Evolutionary conservation across 2,888 invertebrate species (phyloP).

Genomic region (Neoitamus cyanurus): DNA sequence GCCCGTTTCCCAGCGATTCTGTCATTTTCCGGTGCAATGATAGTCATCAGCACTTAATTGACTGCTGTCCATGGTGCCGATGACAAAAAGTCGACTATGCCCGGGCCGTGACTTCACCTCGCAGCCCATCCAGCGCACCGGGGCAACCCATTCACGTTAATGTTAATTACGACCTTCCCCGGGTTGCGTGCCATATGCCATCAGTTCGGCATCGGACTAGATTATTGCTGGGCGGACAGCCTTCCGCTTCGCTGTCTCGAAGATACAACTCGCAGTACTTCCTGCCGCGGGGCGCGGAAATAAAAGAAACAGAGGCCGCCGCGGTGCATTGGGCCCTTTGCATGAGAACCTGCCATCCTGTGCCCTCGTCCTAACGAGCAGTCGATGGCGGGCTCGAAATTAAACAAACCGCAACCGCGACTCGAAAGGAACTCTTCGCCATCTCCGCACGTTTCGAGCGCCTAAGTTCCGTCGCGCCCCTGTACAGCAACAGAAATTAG

Average conservation of each 20-base stretch:
- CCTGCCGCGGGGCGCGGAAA: not conserved
- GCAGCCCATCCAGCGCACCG: not conserved
- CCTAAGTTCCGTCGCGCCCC: too few relatives aligned
- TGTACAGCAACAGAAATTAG: not conserved
- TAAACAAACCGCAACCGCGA: not conserved
- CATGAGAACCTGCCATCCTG: not conserved
- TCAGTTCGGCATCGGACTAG: not conserved
- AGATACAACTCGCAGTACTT: not conserved
- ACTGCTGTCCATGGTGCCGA: not conserved
- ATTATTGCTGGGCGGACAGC: not conserved
- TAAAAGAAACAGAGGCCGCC: not conserved
- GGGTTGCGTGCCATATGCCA: not conserved
- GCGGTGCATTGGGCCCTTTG: not conserved
- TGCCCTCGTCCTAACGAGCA: not conserved
- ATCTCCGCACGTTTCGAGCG: not conserved
- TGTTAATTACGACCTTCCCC: not conserved
- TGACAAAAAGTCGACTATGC: not conserved
- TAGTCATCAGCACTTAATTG: not conserved
- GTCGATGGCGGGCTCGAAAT: not conserved
- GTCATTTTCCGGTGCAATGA: slow-evolving; percentile 5
- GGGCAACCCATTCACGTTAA: not conserved
- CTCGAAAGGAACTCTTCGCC: not conserved
- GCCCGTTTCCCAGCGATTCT: not conserved
- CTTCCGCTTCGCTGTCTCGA: not conserved
- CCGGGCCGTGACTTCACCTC: not conserved